These are phyloP conservation scores for Tachina lurida DNA, from an alignment of 2,888 invertebrate species.

Conservation along the genomic window DNA sequence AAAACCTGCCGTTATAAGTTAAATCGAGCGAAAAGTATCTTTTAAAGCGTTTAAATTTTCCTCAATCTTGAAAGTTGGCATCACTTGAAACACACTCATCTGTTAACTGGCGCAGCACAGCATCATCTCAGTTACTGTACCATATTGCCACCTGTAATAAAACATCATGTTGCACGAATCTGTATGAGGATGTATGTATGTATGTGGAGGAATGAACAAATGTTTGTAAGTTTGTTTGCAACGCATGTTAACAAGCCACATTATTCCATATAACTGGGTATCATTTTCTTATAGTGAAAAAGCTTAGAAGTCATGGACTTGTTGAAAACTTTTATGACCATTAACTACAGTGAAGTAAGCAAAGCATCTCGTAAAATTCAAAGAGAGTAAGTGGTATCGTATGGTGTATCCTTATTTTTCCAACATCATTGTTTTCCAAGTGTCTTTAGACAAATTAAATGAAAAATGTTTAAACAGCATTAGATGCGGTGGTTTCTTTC, in stretches of 20 bases:
- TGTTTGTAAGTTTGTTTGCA: conserved; percentile 11
- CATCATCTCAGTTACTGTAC: conserved; percentile 17
- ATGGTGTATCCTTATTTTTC: conserved; percentile 40
- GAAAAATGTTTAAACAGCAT: conserved; percentile 66
- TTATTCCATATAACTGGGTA: conserved; percentile 18
- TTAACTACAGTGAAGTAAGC: conserved; percentile 30
- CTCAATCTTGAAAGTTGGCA: conserved; percentile 10
- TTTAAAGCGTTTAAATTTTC: no score
- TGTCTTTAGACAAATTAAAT: conserved; percentile 69
- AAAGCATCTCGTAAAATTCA: neutral
- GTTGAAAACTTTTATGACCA: conserved; percentile 58
- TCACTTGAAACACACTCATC: conserved; percentile 32
- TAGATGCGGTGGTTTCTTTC: conserved; percentile 41
- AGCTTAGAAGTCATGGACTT: conserved; percentile 58
- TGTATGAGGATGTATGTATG: neutral
- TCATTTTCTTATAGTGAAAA: conserved; percentile 9
- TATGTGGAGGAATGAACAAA: neutral
- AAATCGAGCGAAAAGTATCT: no score
- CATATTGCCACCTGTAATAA: conserved; percentile 63
- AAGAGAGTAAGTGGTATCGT: neutral
- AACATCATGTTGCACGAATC: conserved; percentile 40
- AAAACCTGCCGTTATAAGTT: no score
- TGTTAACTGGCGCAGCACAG: neutral
- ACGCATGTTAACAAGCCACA: conserved; percentile 53
- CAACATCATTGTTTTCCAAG: conserved; percentile 52